A percentile compares a stretch with the other conserved stretches of the same genome.
phyloP scores from a whole-genome alignment of 2,113 vertebrate genomes.

The Danionella cerebrum region DNA sequence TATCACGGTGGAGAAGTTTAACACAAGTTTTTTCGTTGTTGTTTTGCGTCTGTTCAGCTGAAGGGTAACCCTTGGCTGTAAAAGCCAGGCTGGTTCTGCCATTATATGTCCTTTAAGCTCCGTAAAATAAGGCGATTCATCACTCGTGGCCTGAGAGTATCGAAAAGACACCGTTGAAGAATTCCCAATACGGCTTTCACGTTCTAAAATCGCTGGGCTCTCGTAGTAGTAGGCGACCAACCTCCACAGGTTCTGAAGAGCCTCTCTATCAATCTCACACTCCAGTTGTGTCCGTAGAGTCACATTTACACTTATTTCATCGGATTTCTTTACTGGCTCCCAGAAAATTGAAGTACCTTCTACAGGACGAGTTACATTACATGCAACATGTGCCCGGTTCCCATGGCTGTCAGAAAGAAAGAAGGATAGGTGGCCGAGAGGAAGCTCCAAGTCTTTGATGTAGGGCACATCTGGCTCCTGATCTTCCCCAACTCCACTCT shows the following conservation, averaged over 20 bases:
- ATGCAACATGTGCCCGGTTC: constrained; percentile 67
- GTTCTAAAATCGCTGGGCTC: constrained; percentile 64
- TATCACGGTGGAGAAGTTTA: constrained; percentile 66
- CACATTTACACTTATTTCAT: constrained; percentile 57
- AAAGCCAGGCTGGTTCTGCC: constrained; percentile 65
- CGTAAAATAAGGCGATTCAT: constrained; percentile 70
- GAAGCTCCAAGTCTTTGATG: constrained; percentile 60
- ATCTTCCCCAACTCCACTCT: constrained; percentile 55
- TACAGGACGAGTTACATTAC: constrained; percentile 56
- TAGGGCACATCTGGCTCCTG: constrained; percentile 61
- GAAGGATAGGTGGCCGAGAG: constrained; percentile 59
- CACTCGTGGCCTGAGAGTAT: constrained; percentile 59
- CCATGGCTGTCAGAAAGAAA: constrained; percentile 66
- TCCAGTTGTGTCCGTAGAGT: constrained; percentile 58
- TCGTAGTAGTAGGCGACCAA: constrained; percentile 72
- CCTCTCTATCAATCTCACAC: constrained; percentile 68
- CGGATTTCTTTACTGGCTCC: constrained; percentile 44
- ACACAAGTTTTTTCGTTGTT: constrained; percentile 64
- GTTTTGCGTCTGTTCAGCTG: constrained; percentile 67
- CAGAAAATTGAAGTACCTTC: constrained; percentile 54
- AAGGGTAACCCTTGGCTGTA: constrained; percentile 64
- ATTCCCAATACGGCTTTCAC: constrained; percentile 56
- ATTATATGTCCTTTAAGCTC: constrained; percentile 67
- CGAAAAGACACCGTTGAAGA: constrained; percentile 54
- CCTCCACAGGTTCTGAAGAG: constrained; percentile 68